Percentiles rank a stretch among this genome's conserved stretches.
These are phyloP conservation scores for Poeciliopsis retropinna DNA, from an alignment of 2,113 vertebrate species.

Conservation along the genomic window DNA sequence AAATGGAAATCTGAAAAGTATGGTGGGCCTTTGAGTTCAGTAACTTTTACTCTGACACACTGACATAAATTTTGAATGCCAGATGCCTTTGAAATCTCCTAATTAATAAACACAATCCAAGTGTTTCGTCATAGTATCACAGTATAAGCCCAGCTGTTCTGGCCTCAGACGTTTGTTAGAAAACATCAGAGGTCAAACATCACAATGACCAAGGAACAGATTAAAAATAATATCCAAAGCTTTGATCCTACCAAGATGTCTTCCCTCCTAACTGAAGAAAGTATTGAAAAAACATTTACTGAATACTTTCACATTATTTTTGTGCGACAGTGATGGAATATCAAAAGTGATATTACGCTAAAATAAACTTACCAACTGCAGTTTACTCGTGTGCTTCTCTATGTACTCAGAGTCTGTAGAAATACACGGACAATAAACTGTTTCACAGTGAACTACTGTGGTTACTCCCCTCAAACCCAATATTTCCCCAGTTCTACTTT, in stretches of 20 bases:
- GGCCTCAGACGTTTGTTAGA: neutral
- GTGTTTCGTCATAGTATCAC: too few relatives aligned
- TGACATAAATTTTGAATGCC: neutral
- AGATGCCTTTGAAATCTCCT: neutral
- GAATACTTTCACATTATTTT: neutral
- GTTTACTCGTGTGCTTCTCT: neutral
- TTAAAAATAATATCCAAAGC: neutral
- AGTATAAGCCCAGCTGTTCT: neutral
- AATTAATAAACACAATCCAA: too few relatives aligned
- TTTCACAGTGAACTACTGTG: too few relatives aligned
- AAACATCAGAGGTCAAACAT: neutral
- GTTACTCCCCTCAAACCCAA: too few relatives aligned
- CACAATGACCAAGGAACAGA: neutral
- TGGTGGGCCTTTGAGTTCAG: neutral
- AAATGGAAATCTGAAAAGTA: neutral
- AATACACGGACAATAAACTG: too few relatives aligned
- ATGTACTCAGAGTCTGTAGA: too few relatives aligned
- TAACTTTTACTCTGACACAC: neutral
- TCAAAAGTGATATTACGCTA: neutral
- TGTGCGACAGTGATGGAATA: neutral
- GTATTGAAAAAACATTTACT: neutral
- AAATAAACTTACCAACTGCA: neutral
- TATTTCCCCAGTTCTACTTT: too few relatives aligned
- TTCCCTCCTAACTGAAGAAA: neutral
- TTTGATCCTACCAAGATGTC: neutral